These are phyloP conservation scores for Odontocerum albicorne DNA, from an alignment of 2,888 invertebrate genomes.

Conservation along the genomic window DNA sequence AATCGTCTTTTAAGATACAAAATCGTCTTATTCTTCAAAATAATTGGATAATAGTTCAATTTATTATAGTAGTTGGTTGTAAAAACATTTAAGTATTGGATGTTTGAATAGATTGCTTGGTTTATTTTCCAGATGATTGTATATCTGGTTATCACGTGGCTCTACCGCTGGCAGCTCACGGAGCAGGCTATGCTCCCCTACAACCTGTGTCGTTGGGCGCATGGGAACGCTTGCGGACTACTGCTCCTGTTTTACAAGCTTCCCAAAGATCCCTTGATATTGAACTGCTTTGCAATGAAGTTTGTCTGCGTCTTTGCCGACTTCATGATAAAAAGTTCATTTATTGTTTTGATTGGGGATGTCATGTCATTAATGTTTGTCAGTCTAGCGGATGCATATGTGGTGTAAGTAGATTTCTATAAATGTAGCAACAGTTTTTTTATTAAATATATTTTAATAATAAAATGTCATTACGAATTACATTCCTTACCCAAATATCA, in stretches of 20 bases:
- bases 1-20: too few relatives aligned
- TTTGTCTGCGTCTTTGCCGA: slow-evolving; percentile 53
- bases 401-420: slow-evolving; percentile 54
- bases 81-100: too few relatives aligned
- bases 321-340: slow-evolving; percentile 52
- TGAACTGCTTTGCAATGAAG: slow-evolving; percentile 55
- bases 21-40: background rate
- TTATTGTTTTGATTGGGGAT: slow-evolving; percentile 59
- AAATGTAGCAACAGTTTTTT: too few relatives aligned
- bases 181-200: slow-evolving; percentile 67
- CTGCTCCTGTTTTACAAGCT: slow-evolving; percentile 46
- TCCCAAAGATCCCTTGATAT: slow-evolving; percentile 54
- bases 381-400: slow-evolving; percentile 56
- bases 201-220: slow-evolving; percentile 62
- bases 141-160: slow-evolving; percentile 72
- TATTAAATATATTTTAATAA: too few relatives aligned
- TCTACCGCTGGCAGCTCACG: slow-evolving; percentile 71
- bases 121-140: slow-evolving; percentile 67
- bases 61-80: too few relatives aligned
- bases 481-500: too few relatives aligned
- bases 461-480: too few relatives aligned
- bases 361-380: slow-evolving; percentile 56
- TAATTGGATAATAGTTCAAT: too few relatives aligned
- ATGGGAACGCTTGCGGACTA: slow-evolving; percentile 46
- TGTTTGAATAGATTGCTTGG: too few relatives aligned